Percentiles rank a stretch among this genome's conserved stretches.
phyloP scores from a whole-genome alignment of 2,797 vertebrate species.

The Decapterus maruadsi region DNA sequence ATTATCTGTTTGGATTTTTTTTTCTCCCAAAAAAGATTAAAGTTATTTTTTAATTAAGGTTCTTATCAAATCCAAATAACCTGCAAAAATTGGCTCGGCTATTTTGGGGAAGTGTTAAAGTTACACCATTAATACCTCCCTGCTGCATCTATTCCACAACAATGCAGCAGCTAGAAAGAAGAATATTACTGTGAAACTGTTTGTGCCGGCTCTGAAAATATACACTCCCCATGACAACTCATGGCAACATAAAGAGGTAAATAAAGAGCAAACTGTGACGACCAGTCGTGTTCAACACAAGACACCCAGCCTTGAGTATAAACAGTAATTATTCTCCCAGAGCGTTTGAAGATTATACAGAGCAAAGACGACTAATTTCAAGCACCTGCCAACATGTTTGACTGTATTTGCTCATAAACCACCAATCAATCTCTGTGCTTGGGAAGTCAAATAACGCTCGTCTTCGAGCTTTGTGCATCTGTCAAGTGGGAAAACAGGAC shows the following conservation, averaged over 20 bases:
- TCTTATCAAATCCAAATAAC: conserved; percentile 51
- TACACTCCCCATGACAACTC: conserved; percentile 18
- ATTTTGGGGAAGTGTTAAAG: conserved; percentile 30
- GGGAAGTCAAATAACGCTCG: conserved; percentile 43
- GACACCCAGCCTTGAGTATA: conserved; percentile 39
- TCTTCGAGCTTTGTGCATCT: conserved; percentile 59
- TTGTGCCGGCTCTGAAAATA: not conserved
- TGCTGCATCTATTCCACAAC: conserved; percentile 16
- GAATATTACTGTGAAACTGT: not conserved
- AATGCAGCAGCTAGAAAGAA: not conserved
- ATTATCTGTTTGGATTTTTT: conserved; percentile 55
- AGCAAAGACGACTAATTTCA: conserved; percentile 41
- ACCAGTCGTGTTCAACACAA: conserved; percentile 29
- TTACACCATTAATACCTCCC: conserved; percentile 25
- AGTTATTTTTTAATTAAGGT: conserved; percentile 54
- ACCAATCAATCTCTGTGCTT: conserved; percentile 52
- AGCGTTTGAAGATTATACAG: conserved; percentile 37
- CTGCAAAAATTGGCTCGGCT: conserved; percentile 46
- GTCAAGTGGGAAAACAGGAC: conserved; percentile 59
- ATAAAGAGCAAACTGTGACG: conserved; percentile 29
- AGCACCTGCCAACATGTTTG: conserved; percentile 32
- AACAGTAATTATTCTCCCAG: conserved; percentile 65
- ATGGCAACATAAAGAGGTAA: conserved; percentile 13
- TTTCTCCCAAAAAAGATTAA: conserved; percentile 23
- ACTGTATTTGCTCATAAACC: conserved; percentile 54